Evolutionary conservation across 2,797 vertebrate species (phyloP).

Genomic region (Poeciliopsis gracilis): DNA sequence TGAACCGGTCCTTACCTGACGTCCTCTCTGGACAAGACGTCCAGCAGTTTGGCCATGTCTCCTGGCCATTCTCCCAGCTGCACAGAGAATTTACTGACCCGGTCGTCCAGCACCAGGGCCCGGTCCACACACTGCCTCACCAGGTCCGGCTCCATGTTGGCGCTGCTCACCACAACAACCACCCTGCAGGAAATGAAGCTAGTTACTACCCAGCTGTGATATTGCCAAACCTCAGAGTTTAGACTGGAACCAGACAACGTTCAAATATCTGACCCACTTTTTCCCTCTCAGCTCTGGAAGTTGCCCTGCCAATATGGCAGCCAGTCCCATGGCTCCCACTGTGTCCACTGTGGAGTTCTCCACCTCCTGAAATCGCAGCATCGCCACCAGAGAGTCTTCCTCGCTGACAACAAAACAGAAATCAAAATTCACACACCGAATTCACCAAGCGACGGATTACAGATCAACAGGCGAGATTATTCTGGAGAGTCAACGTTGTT

Average conservation of each 20-base stretch:
- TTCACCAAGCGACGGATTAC: background rate
- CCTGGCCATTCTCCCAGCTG: slow-evolving; percentile 84
- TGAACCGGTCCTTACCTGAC: slow-evolving; percentile 78
- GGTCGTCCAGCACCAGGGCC: slow-evolving; percentile 86
- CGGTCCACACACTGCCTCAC: slow-evolving; percentile 87
- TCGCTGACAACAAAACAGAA: slow-evolving; percentile 70
- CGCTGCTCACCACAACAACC: slow-evolving; percentile 87
- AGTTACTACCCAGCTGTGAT: background rate
- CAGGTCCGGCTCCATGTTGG: slow-evolving; percentile 87
- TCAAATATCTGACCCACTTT: slow-evolving; percentile 75
- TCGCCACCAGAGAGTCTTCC: slow-evolving; percentile 86
- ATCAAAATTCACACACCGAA: background rate
- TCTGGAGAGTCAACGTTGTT: background rate
- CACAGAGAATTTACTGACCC: slow-evolving; percentile 87
- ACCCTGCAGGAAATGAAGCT: slow-evolving; percentile 76
- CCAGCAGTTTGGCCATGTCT: slow-evolving; percentile 88
- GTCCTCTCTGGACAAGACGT: slow-evolving; percentile 87
- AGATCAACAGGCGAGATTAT: background rate
- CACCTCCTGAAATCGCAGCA: slow-evolving; percentile 90
- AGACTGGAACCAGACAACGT: background rate
- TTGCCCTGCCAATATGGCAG: slow-evolving; percentile 86
- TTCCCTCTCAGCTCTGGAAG: slow-evolving; percentile 89
- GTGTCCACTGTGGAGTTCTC: slow-evolving; percentile 87
- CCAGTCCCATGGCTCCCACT: slow-evolving; percentile 89
- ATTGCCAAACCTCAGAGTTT: background rate